A percentile compares a stretch with the other conserved stretches of the same genome.
Evolutionary conservation across 2,888 invertebrate species (phyloP).

Genomic region (Crossocerus cetratus): DNA sequence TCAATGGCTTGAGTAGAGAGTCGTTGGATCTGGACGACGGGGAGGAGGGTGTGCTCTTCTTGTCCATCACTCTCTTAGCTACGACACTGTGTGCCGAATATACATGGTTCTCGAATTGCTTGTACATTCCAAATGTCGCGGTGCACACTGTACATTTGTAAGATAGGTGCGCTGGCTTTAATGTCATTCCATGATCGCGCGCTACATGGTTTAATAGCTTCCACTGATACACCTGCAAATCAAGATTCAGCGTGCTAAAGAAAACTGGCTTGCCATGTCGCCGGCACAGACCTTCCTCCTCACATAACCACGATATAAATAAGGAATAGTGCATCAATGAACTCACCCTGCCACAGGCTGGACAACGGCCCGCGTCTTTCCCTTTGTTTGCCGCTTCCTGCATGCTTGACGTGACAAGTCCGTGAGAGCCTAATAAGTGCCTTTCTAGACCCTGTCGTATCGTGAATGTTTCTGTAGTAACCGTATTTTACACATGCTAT

Average conservation of each 20-base stretch:
- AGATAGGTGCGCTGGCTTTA: constrained; percentile 94
- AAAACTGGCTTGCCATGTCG: constrained; percentile 2
- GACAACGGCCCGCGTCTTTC: constrained; percentile 95
- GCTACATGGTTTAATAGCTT: constrained; percentile 94
- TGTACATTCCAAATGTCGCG: constrained; percentile 96
- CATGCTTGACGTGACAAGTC: constrained; percentile 96
- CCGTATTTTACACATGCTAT: not conserved
- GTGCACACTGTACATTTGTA: constrained; percentile 97
- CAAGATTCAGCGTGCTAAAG: constrained; percentile 36
- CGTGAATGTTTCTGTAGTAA: not conserved
- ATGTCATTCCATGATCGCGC: constrained; percentile 92
- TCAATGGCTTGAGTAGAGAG: constrained; percentile 86
- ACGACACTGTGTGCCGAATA: constrained; percentile 95
- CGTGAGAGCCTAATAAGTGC: constrained; percentile 95
- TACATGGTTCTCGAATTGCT: constrained; percentile 95
- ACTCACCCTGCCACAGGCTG: constrained; percentile 94
- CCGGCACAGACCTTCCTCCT: not conserved
- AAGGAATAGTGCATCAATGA: not conserved
- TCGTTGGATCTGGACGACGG: constrained; percentile 79
- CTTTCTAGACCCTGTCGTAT: constrained; percentile 89
- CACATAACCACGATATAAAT: not conserved
- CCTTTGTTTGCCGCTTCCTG: constrained; percentile 97
- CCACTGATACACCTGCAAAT: constrained; percentile 92
- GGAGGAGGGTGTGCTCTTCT: constrained; percentile 80
- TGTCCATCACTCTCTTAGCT: constrained; percentile 91